Evolutionary conservation across 2,888 invertebrate species (phyloP), one percentile per base, ranked within the genome.

Genomic region (Polymixis lichenea): DNA sequence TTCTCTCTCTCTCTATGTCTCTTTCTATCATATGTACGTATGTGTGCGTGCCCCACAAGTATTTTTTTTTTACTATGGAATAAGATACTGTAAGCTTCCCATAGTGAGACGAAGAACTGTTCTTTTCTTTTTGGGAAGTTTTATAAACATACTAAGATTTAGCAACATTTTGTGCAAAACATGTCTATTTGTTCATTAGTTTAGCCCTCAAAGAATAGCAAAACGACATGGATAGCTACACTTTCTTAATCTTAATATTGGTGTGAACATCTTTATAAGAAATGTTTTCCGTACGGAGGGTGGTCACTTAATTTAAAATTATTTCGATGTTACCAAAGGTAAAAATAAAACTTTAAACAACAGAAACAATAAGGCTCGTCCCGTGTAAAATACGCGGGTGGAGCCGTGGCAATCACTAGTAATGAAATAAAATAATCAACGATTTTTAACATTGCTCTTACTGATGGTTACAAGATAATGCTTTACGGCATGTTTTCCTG

Each of bases 401-500:
- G 4, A 56, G 25, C 9, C 53, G 53, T 32, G 22, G 28, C 32
- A 55, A 32, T 6, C 0, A 6, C 32, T 46, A 32, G 70, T 70
- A 19, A 8, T 8, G 4, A 15, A 60, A 64, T 46, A 67, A 56
- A 55, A 49, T 17, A 53, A 56, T 58, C 28, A 32, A 17, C 22
- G 25, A 60, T 83, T 43, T 69, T 69, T 55, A 80, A 65, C 38
- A 69, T 32, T 32, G 51, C 55, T 70, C 49, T 78, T 78, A 55
- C 53, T 69, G 64, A 83, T 56, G 60, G 49, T 60, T 32, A 13
- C 9, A 78, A 56, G 51, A 70, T 60, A 55, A 60, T 70, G 22
- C 22, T 60, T 58, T 22, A 22, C n/a, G 15, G 22, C 8, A 53
- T 49, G 1, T 82, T 82, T 83, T 78, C 71, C 79, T 83, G 80